A percentile compares a stretch with the other conserved stretches of the same genome.
Conservation (phyloP, 2,113 vertebrate genomes). For the Lipophrys pholis region DNA sequence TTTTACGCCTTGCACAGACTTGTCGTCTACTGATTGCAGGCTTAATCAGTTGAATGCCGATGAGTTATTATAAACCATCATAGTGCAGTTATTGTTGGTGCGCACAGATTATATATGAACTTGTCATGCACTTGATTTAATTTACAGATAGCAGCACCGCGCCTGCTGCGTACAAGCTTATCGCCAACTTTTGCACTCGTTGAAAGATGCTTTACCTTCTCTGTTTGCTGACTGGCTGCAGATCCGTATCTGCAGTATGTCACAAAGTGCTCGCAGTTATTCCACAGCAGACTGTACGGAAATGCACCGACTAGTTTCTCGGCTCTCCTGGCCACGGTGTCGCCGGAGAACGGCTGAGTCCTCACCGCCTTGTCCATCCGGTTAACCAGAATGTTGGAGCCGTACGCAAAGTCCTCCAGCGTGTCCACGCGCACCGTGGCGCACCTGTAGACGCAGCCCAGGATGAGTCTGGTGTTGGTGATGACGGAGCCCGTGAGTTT, state of each 20-base stretch:
- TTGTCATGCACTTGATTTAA: too few species aligned
- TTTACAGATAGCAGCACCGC: too few species aligned
- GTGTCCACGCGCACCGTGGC: constrained; percentile 92
- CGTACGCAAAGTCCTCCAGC: constrained; percentile 93
- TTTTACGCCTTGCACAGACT: too few species aligned
- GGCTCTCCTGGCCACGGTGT: constrained; percentile 87
- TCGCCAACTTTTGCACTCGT: too few species aligned
- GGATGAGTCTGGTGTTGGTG: constrained; percentile 91
- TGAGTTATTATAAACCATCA: too few species aligned
- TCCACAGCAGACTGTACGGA: constrained; percentile 93
- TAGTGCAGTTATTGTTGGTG: too few species aligned
- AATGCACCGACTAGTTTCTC: constrained; percentile 86
- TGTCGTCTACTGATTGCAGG: too few species aligned
- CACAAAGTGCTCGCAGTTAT: constrained; percentile 97
- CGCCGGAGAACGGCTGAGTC: constrained; percentile 79
- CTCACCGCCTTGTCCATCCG: constrained; percentile 81
- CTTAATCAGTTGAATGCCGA: too few species aligned
- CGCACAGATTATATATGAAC: too few species aligned
- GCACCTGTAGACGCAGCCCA: constrained; percentile 86
- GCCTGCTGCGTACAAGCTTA: too few species aligned
- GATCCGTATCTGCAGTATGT: constrained; percentile 92
- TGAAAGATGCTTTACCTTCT: constrained; percentile 78
- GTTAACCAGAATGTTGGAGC: constrained; percentile 88
- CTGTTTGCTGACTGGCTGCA: constrained; percentile 87
- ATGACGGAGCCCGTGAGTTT: constrained; percentile 84